Conservation (phyloP, 2,797 vertebrate species). For the Amblyraja radiata region DNA sequence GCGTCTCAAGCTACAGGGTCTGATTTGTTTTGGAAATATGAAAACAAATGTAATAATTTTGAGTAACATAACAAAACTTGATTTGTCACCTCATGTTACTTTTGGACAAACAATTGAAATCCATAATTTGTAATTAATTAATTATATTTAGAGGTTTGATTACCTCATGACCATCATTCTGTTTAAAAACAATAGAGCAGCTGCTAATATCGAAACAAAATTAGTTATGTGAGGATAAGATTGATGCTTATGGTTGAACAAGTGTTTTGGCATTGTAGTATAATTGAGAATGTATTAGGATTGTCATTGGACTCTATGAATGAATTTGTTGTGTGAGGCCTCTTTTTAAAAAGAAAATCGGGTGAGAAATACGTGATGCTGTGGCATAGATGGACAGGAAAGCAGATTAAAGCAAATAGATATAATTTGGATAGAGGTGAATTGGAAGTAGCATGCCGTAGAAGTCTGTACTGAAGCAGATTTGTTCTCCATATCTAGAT, state of each 20-base stretch:
- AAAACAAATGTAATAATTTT: neutral
- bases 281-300: too few species aligned
- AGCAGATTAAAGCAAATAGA: neutral
- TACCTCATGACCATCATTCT: too few species aligned
- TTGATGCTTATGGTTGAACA: too few species aligned
- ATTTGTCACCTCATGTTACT: too few species aligned
- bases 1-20: neutral
- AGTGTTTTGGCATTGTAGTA: too few species aligned
- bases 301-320: neutral
- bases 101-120: too few species aligned
- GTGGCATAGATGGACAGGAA: neutral
- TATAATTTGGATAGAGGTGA: neutral
- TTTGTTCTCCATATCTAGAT: neutral
- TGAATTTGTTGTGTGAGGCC: neutral
- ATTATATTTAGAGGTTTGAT: too few species aligned
- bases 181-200: too few species aligned
- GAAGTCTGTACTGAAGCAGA: neutral
- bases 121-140: too few species aligned
- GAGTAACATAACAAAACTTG: neutral
- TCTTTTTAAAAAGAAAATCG: neutral
- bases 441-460: neutral
- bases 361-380: too few species aligned
- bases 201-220: too few species aligned
- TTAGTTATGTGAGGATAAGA: too few species aligned
- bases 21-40: neutral